These are phyloP conservation scores for Drosophila imparisetae DNA, from an alignment of 2,888 invertebrate genomes.

Conservation along the genomic window DNA sequence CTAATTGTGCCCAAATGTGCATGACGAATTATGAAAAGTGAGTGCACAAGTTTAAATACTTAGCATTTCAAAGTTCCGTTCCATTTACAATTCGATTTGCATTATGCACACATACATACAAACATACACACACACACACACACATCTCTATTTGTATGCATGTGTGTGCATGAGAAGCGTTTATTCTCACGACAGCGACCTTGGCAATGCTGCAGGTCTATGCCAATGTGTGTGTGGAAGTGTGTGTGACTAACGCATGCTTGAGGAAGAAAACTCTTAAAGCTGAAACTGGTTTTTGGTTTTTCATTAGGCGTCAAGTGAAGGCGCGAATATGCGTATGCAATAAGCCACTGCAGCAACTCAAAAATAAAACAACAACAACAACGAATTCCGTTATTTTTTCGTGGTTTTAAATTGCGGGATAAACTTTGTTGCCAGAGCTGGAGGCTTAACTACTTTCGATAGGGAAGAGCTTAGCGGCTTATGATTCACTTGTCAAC, in stretches of 20 bases:
- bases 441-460: constrained; percentile 50
- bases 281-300: constrained; percentile 63
- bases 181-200: constrained; percentile 69
- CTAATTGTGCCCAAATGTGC: constrained; percentile 77
- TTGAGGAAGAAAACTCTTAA: constrained; percentile 69
- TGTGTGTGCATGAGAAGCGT: constrained; percentile 25
- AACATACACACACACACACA: background rate
- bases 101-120: constrained; percentile 41
- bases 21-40: constrained; percentile 54
- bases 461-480: constrained; percentile 52
- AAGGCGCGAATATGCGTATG: constrained; percentile 74
- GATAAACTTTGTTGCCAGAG: constrained; percentile 22
- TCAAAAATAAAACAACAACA: constrained; percentile 15
- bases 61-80: constrained; percentile 69
- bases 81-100: constrained; percentile 63
- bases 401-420: constrained; percentile 31
- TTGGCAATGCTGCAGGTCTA: constrained; percentile 65
- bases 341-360: constrained; percentile 30
- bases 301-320: constrained; percentile 49
- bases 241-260: constrained; percentile 46
- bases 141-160: background rate
- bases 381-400: constrained; percentile 38
- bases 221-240: background rate
- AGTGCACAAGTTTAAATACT: constrained; percentile 51
- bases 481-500: constrained; percentile 39